Conservation (phyloP, 2,888 invertebrate genomes). For the Lithophane ornitopus region DNA sequence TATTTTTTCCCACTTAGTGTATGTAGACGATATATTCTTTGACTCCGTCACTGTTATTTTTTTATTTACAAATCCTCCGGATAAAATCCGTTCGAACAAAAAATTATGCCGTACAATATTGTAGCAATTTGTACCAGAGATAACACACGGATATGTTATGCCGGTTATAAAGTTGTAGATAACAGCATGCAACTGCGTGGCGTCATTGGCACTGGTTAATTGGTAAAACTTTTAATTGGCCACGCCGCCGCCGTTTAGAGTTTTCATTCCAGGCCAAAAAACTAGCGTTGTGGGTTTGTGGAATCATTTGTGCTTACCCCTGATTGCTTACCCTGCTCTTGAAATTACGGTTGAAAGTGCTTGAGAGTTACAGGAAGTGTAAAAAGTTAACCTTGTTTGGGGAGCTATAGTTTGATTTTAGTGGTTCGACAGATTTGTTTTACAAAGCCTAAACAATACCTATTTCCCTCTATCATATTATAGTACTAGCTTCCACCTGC, state of each 20-base stretch:
- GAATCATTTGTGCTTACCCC: not conserved
- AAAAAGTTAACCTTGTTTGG: slow-evolving; percentile 16
- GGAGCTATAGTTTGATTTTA: not conserved
- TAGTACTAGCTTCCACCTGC: no score
- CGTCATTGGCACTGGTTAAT: slow-evolving; percentile 71
- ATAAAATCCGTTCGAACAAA: slow-evolving; percentile 13
- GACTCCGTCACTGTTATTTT: no score
- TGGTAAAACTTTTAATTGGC: slow-evolving; percentile 78
- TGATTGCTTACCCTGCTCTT: not conserved
- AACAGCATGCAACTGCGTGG: slow-evolving; percentile 56
- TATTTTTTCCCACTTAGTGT: no score
- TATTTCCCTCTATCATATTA: no score
- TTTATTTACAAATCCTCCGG: not conserved
- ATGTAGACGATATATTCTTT: no score
- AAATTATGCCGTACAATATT: slow-evolving; percentile 11
- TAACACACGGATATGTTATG: slow-evolving; percentile 39
- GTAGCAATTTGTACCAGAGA: slow-evolving; percentile 20
- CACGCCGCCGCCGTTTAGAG: slow-evolving; percentile 62
- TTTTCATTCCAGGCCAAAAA: slow-evolving; percentile 61
- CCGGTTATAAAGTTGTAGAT: slow-evolving; percentile 48
- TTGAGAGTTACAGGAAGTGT: slow-evolving; percentile 20
- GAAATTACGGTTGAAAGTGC: not conserved
- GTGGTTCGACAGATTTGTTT: not conserved
- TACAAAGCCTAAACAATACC: not conserved
- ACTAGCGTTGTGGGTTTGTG: slow-evolving; percentile 40